A percentile compares a stretch with the other conserved stretches of the same genome.
Evolutionary conservation across 2,113 vertebrate genomes (phyloP).

Genomic region (Uria lomvia): DNA sequence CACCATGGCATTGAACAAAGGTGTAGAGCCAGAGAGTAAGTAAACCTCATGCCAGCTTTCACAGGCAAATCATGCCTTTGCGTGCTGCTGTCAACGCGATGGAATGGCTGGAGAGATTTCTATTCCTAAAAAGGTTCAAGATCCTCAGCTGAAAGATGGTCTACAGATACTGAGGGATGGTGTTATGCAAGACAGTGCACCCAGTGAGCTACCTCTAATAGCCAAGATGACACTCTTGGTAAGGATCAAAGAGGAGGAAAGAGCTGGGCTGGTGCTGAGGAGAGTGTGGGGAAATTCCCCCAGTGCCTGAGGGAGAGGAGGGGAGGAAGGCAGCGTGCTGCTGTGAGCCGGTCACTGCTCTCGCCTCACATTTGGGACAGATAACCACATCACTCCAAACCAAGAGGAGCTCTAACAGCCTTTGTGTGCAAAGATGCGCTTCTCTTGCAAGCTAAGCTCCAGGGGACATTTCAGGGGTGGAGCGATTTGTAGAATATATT

Average conservation of each 20-base stretch:
- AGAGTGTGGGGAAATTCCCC: background rate
- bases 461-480: background rate
- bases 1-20: rapidly evolving
- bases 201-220: rapidly evolving
- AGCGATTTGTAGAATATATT: background rate
- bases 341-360: background rate
- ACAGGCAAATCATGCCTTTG: background rate
- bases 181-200: background rate
- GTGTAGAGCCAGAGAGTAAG: background rate
- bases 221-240: background rate
- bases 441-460: background rate
- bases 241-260: background rate
- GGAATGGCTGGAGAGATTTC: background rate
- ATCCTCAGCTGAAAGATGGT: background rate
- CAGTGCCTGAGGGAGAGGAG: background rate
- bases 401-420: background rate
- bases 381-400: background rate
- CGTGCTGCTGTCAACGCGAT: background rate
- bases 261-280: background rate
- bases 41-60: background rate
- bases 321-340: background rate
- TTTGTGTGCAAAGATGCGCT: background rate
- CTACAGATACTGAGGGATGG: background rate
- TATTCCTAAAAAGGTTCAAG: background rate
- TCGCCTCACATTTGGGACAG: background rate